phyloP scores from a whole-genome alignment of 2,888 invertebrate species.

The Dexiosoma caninum region DNA sequence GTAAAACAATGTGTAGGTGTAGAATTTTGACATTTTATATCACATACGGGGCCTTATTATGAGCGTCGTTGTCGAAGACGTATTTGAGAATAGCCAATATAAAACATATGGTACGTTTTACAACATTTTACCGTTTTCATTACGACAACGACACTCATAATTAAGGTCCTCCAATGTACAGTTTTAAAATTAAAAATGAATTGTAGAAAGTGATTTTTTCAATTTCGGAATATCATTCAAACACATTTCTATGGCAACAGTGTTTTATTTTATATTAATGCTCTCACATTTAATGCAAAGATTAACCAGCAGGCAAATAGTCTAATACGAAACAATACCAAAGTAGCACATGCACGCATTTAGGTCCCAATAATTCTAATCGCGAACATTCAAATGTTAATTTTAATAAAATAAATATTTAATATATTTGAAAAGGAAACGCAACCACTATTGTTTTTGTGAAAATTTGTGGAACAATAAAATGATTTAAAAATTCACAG shows the following conservation, averaged over 20 bases:
- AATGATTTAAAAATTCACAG: background rate
- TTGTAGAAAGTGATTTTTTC: background rate
- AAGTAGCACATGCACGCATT: constrained; percentile 42
- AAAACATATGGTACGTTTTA: too few species aligned
- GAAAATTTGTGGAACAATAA: background rate
- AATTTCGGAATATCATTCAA: background rate
- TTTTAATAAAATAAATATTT: background rate
- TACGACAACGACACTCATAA: too few species aligned
- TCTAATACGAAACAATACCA: constrained; percentile 42
- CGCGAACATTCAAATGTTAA: background rate
- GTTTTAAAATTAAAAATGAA: background rate
- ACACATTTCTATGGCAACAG: background rate
- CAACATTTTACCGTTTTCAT: too few species aligned
- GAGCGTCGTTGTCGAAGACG: too few species aligned
- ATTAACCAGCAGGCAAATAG: constrained; percentile 28
- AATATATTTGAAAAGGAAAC: background rate
- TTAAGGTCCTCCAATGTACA: background rate
- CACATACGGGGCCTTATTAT: too few species aligned
- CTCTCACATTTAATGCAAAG: constrained; percentile 21
- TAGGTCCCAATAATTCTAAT: background rate
- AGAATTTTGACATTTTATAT: too few species aligned
- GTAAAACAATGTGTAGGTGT: too few species aligned
- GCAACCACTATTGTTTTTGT: background rate
- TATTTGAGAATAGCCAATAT: too few species aligned
- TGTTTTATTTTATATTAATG: background rate